Evolutionary conservation across 2,888 invertebrate genomes (phyloP).

Genomic region (Ormia ochracea): DNA sequence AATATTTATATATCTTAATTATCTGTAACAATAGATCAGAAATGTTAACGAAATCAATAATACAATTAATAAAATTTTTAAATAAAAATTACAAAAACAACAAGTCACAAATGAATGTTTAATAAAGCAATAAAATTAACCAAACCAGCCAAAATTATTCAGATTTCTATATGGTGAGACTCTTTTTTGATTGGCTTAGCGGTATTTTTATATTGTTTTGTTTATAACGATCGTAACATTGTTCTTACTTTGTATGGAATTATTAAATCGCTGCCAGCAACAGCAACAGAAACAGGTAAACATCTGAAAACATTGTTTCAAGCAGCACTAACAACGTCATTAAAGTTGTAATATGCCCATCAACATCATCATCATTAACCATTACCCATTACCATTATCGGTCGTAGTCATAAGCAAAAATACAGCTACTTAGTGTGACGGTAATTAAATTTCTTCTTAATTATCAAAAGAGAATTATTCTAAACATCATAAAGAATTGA

Average conservation of each 20-base stretch:
- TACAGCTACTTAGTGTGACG: constrained; percentile 23
- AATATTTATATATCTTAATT: too few species aligned
- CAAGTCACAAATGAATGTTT: background rate
- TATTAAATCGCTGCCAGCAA: constrained; percentile 4
- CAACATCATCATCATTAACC: background rate
- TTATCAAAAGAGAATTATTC: background rate
- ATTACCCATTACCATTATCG: background rate
- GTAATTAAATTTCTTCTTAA: constrained; percentile 9
- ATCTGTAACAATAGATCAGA: too few species aligned
- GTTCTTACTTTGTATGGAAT: constrained; percentile 10
- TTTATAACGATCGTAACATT: constrained; percentile 23
- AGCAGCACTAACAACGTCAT: background rate
- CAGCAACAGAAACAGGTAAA: background rate
- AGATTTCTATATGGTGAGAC: constrained; percentile 29
- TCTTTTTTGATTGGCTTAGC: constrained; percentile 49
- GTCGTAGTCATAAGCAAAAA: background rate
- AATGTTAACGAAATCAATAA: background rate
- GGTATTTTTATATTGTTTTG: constrained; percentile 37
- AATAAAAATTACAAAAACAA: background rate
- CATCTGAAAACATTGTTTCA: background rate
- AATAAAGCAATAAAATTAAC: background rate
- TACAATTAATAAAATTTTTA: background rate
- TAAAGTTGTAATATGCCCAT: background rate
- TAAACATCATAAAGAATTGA: background rate
- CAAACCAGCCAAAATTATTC: constrained; percentile 27